Percentiles rank a stretch among this genome's conserved stretches.
Evolutionary conservation across 2,888 invertebrate species (phyloP).

Genomic region (Acanthosepion esculentum): DNA sequence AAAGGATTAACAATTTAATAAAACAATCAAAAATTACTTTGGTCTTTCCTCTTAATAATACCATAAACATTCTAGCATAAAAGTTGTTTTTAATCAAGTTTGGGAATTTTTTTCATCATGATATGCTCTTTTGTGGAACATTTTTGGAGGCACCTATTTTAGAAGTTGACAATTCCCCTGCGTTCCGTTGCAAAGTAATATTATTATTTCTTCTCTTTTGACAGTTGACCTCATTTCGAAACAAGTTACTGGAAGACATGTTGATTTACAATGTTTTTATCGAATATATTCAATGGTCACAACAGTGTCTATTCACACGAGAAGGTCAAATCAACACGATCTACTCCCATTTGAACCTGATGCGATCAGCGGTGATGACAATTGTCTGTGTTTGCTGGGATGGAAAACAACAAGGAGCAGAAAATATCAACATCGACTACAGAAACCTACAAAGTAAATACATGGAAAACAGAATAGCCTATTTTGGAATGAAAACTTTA

Average conservation of each 20-base stretch:
- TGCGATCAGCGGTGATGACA: not conserved
- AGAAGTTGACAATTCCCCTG: no score
- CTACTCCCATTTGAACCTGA: not conserved
- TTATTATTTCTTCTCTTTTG: not conserved
- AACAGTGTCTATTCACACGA: not conserved
- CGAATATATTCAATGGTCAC: not conserved
- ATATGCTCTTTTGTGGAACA: no score
- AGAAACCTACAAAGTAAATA: not conserved
- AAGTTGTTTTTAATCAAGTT: no score
- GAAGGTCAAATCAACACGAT: not conserved
- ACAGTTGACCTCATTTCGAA: not conserved
- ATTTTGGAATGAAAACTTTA: not conserved
- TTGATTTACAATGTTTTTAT: not conserved
- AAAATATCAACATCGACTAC: not conserved
- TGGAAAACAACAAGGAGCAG: not conserved
- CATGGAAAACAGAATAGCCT: not conserved
- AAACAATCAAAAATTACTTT: no score
- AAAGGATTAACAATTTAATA: no score
- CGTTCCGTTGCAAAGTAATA: no score
- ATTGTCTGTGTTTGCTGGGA: not conserved
- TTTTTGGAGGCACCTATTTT: no score
- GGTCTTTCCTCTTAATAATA: no score
- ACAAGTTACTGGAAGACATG: not conserved
- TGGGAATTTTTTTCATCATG: no score
- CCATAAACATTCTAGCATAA: no score